Evolutionary conservation across 2,888 invertebrate genomes (phyloP), one percentile per base, ranked within the genome.

Genomic region (Tineola bisselliella): DNA sequence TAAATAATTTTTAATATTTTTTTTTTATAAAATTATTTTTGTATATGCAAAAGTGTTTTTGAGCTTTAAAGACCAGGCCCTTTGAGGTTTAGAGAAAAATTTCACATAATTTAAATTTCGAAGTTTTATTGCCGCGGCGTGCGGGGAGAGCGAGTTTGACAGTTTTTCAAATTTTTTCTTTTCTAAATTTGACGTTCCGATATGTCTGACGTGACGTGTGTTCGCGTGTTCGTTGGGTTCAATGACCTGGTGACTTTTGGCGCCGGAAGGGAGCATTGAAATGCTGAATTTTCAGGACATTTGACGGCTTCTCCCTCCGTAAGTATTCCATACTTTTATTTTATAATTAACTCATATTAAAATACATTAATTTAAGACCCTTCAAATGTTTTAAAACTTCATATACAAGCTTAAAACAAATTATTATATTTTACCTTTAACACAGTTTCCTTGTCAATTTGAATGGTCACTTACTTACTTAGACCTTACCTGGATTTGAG

Each of bases 21-120:
- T 87, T 87, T 87, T 87, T 84, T 87, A 87, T 81, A 80, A 80
- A 84, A 86, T 87, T 87, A 87, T 81, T 80, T 80, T 84, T 87
- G 86, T 87, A 83, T 84, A 87, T 56, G 1, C 84, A 84, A 52
- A 81, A 83, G 84, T 86, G 86, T n/a, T 6, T 1, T 38, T n/a
- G 33, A 6, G 25, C 25, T 62, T 64, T 65, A 67, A 65, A 69
- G 66, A 25, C 65, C 67, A 68, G 67, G 67, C 67, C 68, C 69
- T 69, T 65, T 65, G 66, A 68, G 67, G 25, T 68, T 67, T 68
- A 67, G 70, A 71, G 66, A 68, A 72, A 69, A 72, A 31, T 11
- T 19, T 59, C 30, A 59, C 60, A 33, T 17, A 61, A 60, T 59
- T 61, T 61, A 62, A 64, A 60, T 69, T 48, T 25, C 25, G 25